phyloP scores from a whole-genome alignment of 2,888 invertebrate genomes.

The Syrista parreyssii region DNA sequence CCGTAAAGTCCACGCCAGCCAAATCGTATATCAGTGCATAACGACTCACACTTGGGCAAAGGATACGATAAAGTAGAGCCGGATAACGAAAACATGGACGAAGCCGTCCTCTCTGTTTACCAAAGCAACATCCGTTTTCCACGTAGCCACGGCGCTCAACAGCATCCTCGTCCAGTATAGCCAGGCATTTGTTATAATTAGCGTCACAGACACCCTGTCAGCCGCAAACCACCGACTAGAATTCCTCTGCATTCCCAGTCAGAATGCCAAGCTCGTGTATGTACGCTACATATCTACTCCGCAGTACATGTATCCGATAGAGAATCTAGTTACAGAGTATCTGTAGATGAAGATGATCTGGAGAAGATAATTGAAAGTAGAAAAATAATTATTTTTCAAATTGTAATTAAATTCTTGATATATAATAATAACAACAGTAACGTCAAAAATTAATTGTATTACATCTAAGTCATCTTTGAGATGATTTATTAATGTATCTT shows the following conservation, averaged over 20 bases:
- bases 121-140: background rate
- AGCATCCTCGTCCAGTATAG: background rate
- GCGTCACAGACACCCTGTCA: conserved; percentile 36
- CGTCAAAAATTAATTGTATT: no score
- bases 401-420: background rate
- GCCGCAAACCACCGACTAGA: background rate
- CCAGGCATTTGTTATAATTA: conserved; percentile 49
- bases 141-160: background rate
- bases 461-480: no score
- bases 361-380: background rate
- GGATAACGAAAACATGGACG: background rate
- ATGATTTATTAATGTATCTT: background rate
- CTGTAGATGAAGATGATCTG: background rate
- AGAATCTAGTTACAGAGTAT: background rate
- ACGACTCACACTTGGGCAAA: background rate
- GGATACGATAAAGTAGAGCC: background rate
- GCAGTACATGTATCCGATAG: background rate
- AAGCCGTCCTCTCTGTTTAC: background rate
- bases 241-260: conserved; percentile 1
- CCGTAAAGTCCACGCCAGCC: background rate
- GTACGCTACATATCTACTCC: background rate
- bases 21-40: background rate
- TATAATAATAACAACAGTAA: background rate
- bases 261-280: background rate
- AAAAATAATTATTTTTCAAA: background rate